Evolutionary conservation across 2,888 invertebrate species (phyloP).

Genomic region (Rhagophthalmus giganteus): DNA sequence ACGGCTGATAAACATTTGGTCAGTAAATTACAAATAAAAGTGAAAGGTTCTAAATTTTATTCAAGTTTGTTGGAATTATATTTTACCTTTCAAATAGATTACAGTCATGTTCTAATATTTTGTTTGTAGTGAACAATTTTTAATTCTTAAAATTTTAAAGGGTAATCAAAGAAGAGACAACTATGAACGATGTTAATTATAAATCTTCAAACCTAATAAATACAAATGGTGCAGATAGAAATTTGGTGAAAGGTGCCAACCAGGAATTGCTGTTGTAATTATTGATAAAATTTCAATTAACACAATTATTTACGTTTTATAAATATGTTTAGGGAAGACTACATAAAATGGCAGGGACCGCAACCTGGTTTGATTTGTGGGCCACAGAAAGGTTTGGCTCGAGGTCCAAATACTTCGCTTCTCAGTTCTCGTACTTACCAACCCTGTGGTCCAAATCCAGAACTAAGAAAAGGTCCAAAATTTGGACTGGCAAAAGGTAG

Average conservation of each 20-base stretch:
- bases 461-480: constrained; percentile 73
- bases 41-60: too few relatives aligned
- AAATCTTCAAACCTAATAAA: constrained; percentile 63
- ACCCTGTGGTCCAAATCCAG: constrained; percentile 68
- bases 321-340: constrained; percentile 76
- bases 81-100: background rate
- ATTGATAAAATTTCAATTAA: constrained; percentile 3
- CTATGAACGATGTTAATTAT: constrained; percentile 56
- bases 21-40: too few relatives aligned
- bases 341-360: constrained; percentile 82
- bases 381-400: constrained; percentile 53
- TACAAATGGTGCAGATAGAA: constrained; percentile 70
- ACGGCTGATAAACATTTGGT: too few relatives aligned
- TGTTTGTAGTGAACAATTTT: constrained; percentile 20
- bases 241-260: constrained; percentile 76
- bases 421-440: constrained; percentile 52
- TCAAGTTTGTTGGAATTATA: too few relatives aligned
- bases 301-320: too few relatives aligned
- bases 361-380: constrained; percentile 65
- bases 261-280: constrained; percentile 73
- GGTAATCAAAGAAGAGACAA: constrained; percentile 48
- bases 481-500: constrained; percentile 76
- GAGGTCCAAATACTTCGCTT: constrained; percentile 59
- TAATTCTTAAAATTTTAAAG: too few relatives aligned
- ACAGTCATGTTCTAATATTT: background rate